phyloP scores from a whole-genome alignment of 2,888 invertebrate genomes.

The Theretra japonica region DNA sequence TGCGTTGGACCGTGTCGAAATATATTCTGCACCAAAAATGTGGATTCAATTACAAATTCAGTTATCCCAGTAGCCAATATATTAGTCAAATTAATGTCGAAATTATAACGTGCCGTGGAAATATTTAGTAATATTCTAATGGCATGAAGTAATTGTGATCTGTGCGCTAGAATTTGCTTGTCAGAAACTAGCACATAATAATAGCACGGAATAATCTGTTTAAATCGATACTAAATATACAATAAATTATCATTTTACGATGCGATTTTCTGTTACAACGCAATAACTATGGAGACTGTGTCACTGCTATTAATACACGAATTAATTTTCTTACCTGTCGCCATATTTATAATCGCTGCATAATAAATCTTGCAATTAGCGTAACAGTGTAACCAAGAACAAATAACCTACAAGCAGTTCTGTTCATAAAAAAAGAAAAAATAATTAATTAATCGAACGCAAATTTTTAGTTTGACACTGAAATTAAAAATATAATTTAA shows the following conservation, averaged over 20 bases:
- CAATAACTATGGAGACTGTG: slow-evolving; percentile 4
- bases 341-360: not conserved
- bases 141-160: not conserved
- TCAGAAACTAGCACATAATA: too few relatives aligned
- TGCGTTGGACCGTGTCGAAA: not conserved
- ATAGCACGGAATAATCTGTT: slow-evolving; percentile 5
- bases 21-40: too few relatives aligned
- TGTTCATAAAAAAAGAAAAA: too few relatives aligned
- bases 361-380: not conserved
- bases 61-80: not conserved
- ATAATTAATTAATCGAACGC: not conserved
- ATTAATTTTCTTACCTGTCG: slow-evolving; percentile 18
- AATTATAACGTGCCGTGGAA: not conserved
- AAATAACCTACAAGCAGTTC: too few relatives aligned
- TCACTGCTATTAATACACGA: not conserved
- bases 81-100: slow-evolving; percentile 3
- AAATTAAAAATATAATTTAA: not conserved
- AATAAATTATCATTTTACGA: slow-evolving; percentile 10
- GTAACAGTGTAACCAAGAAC: too few relatives aligned
- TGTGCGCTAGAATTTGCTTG: slow-evolving; percentile 9
- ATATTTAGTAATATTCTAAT: slow-evolving; percentile 4
- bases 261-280: slow-evolving; percentile 13
- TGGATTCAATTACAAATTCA: not conserved
- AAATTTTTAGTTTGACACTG: not conserved
- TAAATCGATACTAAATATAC: slow-evolving; percentile 18